Percentiles rank a stretch among this genome's conserved stretches.
These are phyloP conservation scores for Bactericera cockerelli DNA, from an alignment of 1,140 invertebrate species.

Conservation along the genomic window DNA sequence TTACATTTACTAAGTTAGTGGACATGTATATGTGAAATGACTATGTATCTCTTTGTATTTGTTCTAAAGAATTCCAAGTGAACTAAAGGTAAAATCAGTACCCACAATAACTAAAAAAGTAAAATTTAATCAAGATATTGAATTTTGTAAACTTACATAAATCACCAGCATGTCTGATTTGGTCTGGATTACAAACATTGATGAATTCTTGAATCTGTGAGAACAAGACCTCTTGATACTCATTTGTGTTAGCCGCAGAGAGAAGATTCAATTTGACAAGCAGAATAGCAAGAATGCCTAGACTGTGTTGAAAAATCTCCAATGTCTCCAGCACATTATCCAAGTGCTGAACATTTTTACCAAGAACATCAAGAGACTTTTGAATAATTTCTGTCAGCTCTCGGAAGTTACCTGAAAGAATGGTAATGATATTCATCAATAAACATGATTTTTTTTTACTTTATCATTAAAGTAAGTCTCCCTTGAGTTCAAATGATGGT, in stretches of 20 bases:
- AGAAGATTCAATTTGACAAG: constrained; percentile 42
- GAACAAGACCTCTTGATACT: constrained; percentile 34
- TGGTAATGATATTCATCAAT: constrained; percentile 14
- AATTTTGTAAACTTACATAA: constrained; percentile 74
- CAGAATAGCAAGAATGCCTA: constrained; percentile 72
- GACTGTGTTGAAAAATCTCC: constrained; percentile 73
- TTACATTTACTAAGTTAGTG: no score
- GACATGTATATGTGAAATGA: neutral
- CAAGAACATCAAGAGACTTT: constrained; percentile 62
- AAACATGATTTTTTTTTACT: neutral
- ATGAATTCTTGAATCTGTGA: constrained; percentile 69
- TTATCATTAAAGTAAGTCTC: no score
- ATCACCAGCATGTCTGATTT: constrained; percentile 68
- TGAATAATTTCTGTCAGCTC: constrained; percentile 62
- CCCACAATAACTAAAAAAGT: no score
- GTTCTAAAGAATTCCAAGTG: no score
- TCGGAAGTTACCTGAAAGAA: constrained; percentile 62
- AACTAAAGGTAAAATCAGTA: no score
- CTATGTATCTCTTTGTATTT: no score
- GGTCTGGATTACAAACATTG: constrained; percentile 65
- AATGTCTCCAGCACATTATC: constrained; percentile 79
- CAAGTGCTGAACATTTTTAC: constrained; percentile 64
- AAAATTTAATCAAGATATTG: no score
- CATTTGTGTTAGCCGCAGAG: constrained; percentile 26
- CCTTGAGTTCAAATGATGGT: no score